A percentile compares a stretch with the other conserved stretches of the same genome.
Conservation (phyloP, 2,888 invertebrate genomes). For the Augochlorella aurata region DNA sequence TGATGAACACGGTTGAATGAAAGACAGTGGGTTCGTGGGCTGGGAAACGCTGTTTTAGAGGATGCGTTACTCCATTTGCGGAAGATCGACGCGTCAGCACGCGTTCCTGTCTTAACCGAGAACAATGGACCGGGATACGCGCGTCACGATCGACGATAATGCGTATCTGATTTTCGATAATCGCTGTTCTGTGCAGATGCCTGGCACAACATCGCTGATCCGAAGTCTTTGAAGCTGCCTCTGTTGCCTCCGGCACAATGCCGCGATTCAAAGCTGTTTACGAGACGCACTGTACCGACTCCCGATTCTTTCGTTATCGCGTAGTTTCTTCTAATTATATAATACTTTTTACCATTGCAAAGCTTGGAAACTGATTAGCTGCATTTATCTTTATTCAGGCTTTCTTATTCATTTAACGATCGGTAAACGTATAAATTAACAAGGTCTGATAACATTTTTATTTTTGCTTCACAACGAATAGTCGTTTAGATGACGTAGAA, state of each 20-base stretch:
- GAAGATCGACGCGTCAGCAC: slow-evolving; percentile 12
- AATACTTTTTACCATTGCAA: too few species aligned
- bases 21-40: neutral
- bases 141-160: slow-evolving; percentile 16
- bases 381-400: too few species aligned
- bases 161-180: slow-evolving; percentile 23
- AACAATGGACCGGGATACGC: slow-evolving; percentile 11
- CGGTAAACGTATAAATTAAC: too few species aligned
- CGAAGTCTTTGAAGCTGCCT: neutral
- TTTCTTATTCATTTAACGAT: too few species aligned
- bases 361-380: too few species aligned
- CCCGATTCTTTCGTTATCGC: too few species aligned
- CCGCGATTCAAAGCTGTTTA: neutral
- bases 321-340: too few species aligned
- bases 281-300: neutral
- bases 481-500: too few species aligned
- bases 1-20: too few species aligned
- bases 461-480: too few species aligned
- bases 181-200: neutral
- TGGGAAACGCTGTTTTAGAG: neutral
- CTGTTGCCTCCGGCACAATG: neutral
- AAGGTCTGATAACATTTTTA: too few species aligned
- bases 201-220: neutral
- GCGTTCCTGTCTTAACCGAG: slow-evolving; percentile 26
- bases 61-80: slow-evolving; percentile 31